A percentile compares a stretch with the other conserved stretches of the same genome.
Conservation (phyloP, 2,888 invertebrate species). For the Galerucella calmariensis region DNA sequence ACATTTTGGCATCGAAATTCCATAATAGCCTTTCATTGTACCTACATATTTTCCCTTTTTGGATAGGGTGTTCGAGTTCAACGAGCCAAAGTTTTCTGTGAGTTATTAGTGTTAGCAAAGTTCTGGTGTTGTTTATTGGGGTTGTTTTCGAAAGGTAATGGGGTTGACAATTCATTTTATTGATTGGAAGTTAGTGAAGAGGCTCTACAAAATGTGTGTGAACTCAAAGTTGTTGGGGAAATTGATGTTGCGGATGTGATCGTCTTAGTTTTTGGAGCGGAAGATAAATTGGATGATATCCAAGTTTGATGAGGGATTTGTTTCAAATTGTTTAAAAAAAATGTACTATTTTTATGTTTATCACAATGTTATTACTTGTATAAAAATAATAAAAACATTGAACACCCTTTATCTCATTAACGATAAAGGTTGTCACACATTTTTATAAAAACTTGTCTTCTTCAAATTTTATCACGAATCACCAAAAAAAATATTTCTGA, state of each 20-base stretch:
- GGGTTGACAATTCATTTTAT: conserved; percentile 38
- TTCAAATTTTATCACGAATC: too few relatives aligned
- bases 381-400: too few relatives aligned
- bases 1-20: conserved; percentile 2
- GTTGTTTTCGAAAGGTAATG: conserved; percentile 38
- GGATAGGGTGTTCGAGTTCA: conserved; percentile 28
- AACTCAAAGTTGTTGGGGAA: conserved; percentile 1
- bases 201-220: conserved; percentile 16
- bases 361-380: too few relatives aligned
- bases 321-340: not conserved
- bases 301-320: not conserved
- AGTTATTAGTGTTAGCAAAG: conserved; percentile 41
- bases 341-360: too few relatives aligned
- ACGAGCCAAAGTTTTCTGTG: conserved; percentile 37
- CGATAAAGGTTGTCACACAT: too few relatives aligned
- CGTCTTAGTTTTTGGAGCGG: conserved; percentile 2
- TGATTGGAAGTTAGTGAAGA: conserved; percentile 32
- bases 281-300: conserved; percentile 3
- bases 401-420: too few relatives aligned
- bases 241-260: conserved; percentile 13
- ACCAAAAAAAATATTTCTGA: too few relatives aligned
- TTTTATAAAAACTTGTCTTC: too few relatives aligned
- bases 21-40: conserved; percentile 5
- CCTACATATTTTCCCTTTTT: conserved; percentile 11
- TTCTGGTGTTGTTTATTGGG: conserved; percentile 40